Conservation (phyloP, 2,888 invertebrate species). For the Parnassius smintheus region DNA sequence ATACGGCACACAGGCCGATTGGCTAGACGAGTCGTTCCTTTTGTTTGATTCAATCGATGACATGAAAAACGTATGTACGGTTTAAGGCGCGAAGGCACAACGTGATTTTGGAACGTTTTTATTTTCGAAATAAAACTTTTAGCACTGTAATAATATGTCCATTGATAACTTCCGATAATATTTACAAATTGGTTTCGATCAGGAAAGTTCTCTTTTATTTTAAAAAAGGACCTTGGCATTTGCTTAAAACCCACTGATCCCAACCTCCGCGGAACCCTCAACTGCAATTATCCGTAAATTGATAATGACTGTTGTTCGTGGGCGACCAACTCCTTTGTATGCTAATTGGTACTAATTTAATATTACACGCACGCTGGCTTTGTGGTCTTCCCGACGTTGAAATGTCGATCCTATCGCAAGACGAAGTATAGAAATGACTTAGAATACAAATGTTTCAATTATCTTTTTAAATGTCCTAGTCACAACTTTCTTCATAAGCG, state of each 20-base stretch:
- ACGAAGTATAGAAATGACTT: not conserved
- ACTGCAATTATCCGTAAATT: constrained; percentile 34
- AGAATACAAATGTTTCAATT: too few relatives aligned
- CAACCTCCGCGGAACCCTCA: constrained; percentile 10
- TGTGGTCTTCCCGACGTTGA: constrained; percentile 28
- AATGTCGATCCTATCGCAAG: constrained; percentile 7
- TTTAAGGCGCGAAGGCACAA: too few relatives aligned
- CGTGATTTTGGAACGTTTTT: too few relatives aligned
- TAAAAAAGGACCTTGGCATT: constrained; percentile 11
- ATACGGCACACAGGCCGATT: too few relatives aligned
- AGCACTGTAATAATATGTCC: too few relatives aligned
- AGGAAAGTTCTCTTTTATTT: not conserved
- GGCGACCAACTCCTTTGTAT: constrained; percentile 52
- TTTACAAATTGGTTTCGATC: too few relatives aligned
- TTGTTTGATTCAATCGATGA: too few relatives aligned
- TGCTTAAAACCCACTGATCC: constrained; percentile 4
- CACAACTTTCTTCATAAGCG: too few relatives aligned
- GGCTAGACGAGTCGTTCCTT: too few relatives aligned
- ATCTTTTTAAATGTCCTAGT: not conserved
- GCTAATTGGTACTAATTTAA: constrained; percentile 44
- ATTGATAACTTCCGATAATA: too few relatives aligned
- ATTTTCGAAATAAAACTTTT: too few relatives aligned
- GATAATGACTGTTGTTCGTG: constrained; percentile 37
- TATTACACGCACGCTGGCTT: constrained; percentile 32
- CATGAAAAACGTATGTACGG: too few relatives aligned